These are phyloP conservation scores for Clupea harengus DNA, from an alignment of 2,113 vertebrate genomes.

Conservation along the genomic window DNA sequence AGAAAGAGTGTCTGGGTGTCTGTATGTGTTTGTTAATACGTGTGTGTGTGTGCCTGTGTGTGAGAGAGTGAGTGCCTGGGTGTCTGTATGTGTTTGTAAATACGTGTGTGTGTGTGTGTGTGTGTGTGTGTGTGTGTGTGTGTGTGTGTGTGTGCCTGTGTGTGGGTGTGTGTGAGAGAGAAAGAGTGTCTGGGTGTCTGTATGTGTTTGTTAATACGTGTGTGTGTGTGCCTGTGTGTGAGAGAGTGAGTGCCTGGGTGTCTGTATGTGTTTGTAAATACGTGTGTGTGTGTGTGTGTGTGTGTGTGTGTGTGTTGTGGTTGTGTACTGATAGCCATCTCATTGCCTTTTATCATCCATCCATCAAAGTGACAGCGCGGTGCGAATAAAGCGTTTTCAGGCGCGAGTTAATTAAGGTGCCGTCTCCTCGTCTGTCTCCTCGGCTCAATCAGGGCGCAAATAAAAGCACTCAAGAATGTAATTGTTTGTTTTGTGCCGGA, in stretches of 20 bases:
- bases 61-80: neutral
- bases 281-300: neutral
- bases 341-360: conserved; percentile 77
- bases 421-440: conserved; percentile 78
- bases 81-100: neutral
- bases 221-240: neutral
- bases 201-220: too few relatives aligned
- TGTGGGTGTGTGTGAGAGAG: conserved; percentile 13
- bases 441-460: conserved; percentile 87
- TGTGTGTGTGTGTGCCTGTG: neutral
- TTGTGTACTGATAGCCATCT: conserved; percentile 72
- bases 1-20: neutral
- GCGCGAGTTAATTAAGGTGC: conserved; percentile 91
- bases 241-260: neutral
- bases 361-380: conserved; percentile 83
- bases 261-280: neutral
- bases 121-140: neutral
- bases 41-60: neutral
- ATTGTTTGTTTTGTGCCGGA: conserved; percentile 83
- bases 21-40: too few relatives aligned
- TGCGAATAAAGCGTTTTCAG: conserved; percentile 80
- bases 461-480: conserved; percentile 90
- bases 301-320: conserved; percentile 45
- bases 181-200: neutral
- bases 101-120: neutral